Evolutionary conservation across 2,113 vertebrate genomes (phyloP).

Genomic region (Scortum barcoo): DNA sequence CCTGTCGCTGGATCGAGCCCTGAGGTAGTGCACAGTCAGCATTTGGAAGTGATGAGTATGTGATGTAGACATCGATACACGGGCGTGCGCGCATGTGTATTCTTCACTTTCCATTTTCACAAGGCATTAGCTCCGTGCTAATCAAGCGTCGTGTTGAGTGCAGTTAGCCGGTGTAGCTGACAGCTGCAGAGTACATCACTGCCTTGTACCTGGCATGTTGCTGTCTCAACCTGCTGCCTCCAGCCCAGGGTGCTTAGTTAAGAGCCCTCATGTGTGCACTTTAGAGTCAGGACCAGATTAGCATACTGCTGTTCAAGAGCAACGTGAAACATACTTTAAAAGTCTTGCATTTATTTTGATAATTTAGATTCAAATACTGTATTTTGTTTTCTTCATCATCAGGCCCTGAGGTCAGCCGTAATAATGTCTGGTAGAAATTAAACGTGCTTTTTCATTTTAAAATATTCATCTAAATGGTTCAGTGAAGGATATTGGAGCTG

Average conservation of each 20-base stretch:
- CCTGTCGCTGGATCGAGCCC: conserved; percentile 84
- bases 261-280: conserved; percentile 5
- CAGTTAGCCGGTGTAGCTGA: conserved; percentile 37
- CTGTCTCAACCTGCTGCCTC: conserved; percentile 45
- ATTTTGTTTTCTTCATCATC: neutral
- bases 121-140: conserved; percentile 40
- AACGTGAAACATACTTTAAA: neutral
- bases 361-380: neutral
- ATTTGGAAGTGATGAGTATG: conserved; percentile 29
- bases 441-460: neutral
- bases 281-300: neutral
- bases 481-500: neutral
- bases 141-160: conserved; percentile 55
- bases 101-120: conserved; percentile 25
- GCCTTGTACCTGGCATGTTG: conserved; percentile 45
- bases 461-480: neutral
- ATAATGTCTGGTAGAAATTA: neutral
- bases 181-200: conserved; percentile 17
- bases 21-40: conserved; percentile 81
- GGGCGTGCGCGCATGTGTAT: neutral
- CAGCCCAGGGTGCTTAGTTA: neutral
- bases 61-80: conserved; percentile 1
- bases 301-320: neutral
- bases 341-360: neutral
- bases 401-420: neutral